Percentiles rank a stretch among this genome's conserved stretches.
phyloP scores from a whole-genome alignment of 1,140 invertebrate species.

The Drosophila auraria region DNA sequence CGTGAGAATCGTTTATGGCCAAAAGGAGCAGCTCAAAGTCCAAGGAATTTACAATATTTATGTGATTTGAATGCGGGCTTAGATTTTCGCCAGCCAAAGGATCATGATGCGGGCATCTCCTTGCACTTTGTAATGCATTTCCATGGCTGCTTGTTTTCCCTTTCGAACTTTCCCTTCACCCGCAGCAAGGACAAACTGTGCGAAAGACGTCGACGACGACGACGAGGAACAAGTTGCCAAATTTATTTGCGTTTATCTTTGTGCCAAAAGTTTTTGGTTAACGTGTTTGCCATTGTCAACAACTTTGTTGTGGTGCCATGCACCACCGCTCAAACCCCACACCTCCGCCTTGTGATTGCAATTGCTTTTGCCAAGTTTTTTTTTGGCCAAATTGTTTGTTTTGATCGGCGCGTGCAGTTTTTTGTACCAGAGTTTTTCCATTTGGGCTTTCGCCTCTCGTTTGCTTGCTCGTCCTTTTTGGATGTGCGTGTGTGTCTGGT shows the following conservation, averaged over 20 bases:
- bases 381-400: slow-evolving; percentile 72
- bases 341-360: slow-evolving; percentile 65
- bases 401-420: slow-evolving; percentile 79
- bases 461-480: slow-evolving; percentile 26
- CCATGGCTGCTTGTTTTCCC: slow-evolving; percentile 8
- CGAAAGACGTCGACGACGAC: background rate
- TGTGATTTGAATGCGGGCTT: slow-evolving; percentile 73
- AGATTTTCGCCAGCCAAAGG: slow-evolving; percentile 24
- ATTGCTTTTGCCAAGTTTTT: slow-evolving; percentile 82
- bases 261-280: slow-evolving; percentile 81
- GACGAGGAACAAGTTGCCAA: slow-evolving; percentile 64
- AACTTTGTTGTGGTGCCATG: slow-evolving; percentile 79
- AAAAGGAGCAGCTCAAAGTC: slow-evolving; percentile 30
- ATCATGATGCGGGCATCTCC: slow-evolving; percentile 49
- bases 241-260: slow-evolving; percentile 83
- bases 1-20: slow-evolving; percentile 69
- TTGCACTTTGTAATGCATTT: slow-evolving; percentile 45
- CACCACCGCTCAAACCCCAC: slow-evolving; percentile 45
- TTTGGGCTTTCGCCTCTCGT: slow-evolving; percentile 16
- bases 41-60: slow-evolving; percentile 58
- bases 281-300: slow-evolving; percentile 83
- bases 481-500: slow-evolving; percentile 13
- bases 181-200: slow-evolving; percentile 55
- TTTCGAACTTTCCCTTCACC: slow-evolving; percentile 7
- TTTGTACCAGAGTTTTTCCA: slow-evolving; percentile 45